Percentiles rank a stretch among this genome's conserved stretches.
Evolutionary conservation across 2,888 invertebrate genomes (phyloP).

Genomic region (Idaea biselata): DNA sequence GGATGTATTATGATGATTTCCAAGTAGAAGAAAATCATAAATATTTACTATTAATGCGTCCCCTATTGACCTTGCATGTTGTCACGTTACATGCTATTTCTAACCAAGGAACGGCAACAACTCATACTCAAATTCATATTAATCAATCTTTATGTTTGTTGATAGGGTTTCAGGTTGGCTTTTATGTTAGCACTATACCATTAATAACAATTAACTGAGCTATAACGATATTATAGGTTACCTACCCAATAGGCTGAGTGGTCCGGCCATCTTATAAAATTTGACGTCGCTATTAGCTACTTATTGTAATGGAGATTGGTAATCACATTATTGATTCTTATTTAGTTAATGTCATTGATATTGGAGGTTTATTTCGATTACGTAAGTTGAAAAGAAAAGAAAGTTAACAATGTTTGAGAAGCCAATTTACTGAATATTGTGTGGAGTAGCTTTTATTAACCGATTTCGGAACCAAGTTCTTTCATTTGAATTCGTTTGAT

Average conservation of each 20-base stretch:
- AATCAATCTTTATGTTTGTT: slow-evolving; percentile 21
- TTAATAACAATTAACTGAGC: slow-evolving; percentile 72
- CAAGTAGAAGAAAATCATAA: too few species aligned
- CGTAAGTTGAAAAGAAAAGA: background rate
- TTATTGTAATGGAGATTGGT: slow-evolving; percentile 21
- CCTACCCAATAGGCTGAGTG: slow-evolving; percentile 51
- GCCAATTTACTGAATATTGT: background rate
- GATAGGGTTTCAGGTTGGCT: slow-evolving; percentile 15
- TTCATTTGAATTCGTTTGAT: background rate
- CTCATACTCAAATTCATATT: slow-evolving; percentile 5
- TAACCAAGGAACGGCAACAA: background rate
- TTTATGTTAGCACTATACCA: slow-evolving; percentile 40
- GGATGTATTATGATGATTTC: too few species aligned
- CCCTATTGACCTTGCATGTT: background rate
- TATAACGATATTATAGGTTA: slow-evolving; percentile 49
- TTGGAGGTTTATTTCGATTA: slow-evolving; percentile 1
- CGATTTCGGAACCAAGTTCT: background rate
- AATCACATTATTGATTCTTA: background rate
- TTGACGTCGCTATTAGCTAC: slow-evolving; percentile 38
- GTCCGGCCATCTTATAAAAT: slow-evolving; percentile 59
- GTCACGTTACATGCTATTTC: background rate
- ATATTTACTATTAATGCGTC: background rate
- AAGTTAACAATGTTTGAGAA: background rate
- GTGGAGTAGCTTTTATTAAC: background rate
- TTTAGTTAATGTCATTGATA: background rate